A percentile compares a stretch with the other conserved stretches of the same genome.
These are phyloP conservation scores for Coilia nasus DNA, from an alignment of 2,797 vertebrate genomes.

Conservation along the genomic window DNA sequence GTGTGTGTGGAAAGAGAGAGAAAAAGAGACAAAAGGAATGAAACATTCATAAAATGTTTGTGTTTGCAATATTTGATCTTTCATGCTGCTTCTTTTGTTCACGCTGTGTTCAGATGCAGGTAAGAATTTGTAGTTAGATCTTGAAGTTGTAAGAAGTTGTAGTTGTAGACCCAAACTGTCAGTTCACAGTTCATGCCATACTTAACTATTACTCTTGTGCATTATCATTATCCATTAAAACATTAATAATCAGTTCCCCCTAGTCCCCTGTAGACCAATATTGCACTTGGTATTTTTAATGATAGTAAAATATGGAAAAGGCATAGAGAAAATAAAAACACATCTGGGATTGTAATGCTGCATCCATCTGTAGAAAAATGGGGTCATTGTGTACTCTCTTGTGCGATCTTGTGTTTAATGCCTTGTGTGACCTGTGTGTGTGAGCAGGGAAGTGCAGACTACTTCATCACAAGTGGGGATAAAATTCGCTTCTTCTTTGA, in stretches of 20 bases:
- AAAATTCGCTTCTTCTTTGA: conserved; percentile 98
- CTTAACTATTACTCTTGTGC: no score
- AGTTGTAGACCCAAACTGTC: no score
- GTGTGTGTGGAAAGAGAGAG: not conserved
- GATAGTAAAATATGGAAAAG: no score
- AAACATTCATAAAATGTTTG: not conserved
- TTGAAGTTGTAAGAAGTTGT: no score
- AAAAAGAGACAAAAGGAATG: conserved; percentile 29
- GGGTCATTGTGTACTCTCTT: not conserved
- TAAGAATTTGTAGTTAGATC: not conserved
- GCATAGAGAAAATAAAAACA: no score
- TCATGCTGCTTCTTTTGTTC: not conserved
- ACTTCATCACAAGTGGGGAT: conserved; percentile 95
- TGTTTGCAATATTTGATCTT: not conserved
- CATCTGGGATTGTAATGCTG: not conserved
- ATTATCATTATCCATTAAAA: no score
- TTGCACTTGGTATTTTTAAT: no score
- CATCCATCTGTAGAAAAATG: not conserved
- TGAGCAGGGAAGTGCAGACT: conserved; percentile 86
- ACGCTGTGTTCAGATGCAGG: not conserved
- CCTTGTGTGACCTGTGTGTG: conserved; percentile 31
- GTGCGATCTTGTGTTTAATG: not conserved
- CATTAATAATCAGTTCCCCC: no score
- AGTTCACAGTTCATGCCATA: no score
- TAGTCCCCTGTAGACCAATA: no score